These are phyloP conservation scores for Mormyrus hasselquistii DNA, from an alignment of 2,797 vertebrate genomes.

Conservation along the genomic window DNA sequence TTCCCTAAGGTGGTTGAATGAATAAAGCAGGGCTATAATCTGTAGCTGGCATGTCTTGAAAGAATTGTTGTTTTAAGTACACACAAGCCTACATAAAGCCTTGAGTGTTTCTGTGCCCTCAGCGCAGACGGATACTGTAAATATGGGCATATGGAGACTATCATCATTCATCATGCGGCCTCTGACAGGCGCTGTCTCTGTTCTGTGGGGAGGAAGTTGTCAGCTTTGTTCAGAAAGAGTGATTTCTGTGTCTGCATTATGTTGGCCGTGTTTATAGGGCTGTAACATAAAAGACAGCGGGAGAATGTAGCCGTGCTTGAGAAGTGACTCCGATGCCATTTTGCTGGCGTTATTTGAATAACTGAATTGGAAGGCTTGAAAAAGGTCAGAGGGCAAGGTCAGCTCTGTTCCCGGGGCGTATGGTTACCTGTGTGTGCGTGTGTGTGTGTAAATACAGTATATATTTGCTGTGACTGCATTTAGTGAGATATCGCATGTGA, in stretches of 20 bases:
- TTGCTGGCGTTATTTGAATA: not conserved
- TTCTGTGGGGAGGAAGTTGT: slow-evolving; percentile 33
- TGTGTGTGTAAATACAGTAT: not conserved
- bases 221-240: slow-evolving; percentile 31
- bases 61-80: slow-evolving; percentile 43
- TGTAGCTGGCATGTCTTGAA: not conserved
- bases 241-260: slow-evolving; percentile 12
- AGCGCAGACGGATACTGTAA: slow-evolving; percentile 2
- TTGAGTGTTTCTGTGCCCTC: not conserved
- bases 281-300: not conserved
- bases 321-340: not conserved
- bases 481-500: not conserved
- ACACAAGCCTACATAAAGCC: slow-evolving; percentile 49
- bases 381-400: not conserved
- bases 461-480: not conserved
- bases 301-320: not conserved
- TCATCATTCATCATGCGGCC: slow-evolving; percentile 41
- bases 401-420: not conserved
- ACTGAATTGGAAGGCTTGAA: not conserved
- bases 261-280: not conserved
- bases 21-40: slow-evolving; percentile 44
- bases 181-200: slow-evolving; percentile 33
- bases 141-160: slow-evolving; percentile 38
- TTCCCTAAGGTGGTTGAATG: slow-evolving; percentile 32
- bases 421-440: not conserved